Conservation (phyloP, 2,888 invertebrate genomes). For the Limnephilus auricula region DNA sequence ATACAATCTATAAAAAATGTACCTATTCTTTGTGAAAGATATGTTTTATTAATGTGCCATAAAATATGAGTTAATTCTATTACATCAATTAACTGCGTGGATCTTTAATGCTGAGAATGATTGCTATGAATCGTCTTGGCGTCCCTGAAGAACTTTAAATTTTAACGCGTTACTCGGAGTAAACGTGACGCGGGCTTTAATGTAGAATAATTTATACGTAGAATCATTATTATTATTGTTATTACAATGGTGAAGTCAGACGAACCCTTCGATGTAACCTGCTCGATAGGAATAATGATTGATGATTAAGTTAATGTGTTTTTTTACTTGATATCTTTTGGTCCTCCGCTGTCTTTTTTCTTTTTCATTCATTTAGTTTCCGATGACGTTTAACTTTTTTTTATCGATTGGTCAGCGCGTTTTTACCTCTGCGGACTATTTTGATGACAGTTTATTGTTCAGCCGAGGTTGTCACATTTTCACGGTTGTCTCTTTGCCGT, state of each 20-base stretch:
- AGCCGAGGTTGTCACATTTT: neutral
- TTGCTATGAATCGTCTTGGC: constrained; percentile 40
- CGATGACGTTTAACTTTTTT: neutral
- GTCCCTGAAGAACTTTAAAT: constrained; percentile 27
- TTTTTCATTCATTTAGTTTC: neutral
- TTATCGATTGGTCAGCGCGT: neutral
- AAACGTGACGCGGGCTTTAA: constrained; percentile 49
- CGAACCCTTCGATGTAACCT: constrained; percentile 31
- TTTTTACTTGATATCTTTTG: neutral
- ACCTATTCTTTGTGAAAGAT: neutral
- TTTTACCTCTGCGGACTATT: neutral
- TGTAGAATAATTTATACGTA: constrained; percentile 33
- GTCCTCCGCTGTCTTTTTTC: neutral
- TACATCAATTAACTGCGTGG: neutral
- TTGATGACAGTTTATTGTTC: neutral
- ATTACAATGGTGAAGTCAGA: constrained; percentile 9
- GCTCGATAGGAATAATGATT: constrained; percentile 36
- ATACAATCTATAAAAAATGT: neutral
- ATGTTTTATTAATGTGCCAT: neutral
- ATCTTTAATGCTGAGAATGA: neutral
- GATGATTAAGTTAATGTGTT: neutral
- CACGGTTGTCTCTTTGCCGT: neutral
- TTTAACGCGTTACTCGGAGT: constrained; percentile 22
- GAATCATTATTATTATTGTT: constrained; percentile 44
- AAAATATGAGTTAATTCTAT: neutral